Evolutionary conservation across 2,888 invertebrate species (phyloP), one percentile per base, ranked within the genome.

Genomic region (Magallana nippona): DNA sequence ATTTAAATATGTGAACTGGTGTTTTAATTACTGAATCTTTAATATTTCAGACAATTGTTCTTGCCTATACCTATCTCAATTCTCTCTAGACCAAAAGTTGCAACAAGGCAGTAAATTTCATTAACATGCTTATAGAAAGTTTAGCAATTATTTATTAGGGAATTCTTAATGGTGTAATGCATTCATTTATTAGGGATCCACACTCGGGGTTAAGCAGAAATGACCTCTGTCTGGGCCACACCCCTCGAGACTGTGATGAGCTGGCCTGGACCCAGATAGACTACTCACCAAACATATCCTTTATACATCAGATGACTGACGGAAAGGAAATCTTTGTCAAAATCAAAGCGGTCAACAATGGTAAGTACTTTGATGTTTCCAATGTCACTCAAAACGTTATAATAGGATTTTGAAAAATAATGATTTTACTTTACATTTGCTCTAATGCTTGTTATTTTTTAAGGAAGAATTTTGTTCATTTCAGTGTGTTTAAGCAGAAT

Each of bases 291-390:
- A 58, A 44, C 13, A 81, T 89, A 55, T 85, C 82, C 1, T 82
- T 83, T 10, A 55, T 55, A 13, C 87, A 83, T 79, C 60, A 85
- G 32, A 85, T 92, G n/a, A 88, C 88, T 15, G 90, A 91, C 81
- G 92, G 92, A 10, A 79, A 88, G 3, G 90, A 90, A 44, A 89
- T 88, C 1, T 92, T 92, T 92, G 79, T 92, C 32, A 88, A 90
- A 80, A 60, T 91, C 11, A 84, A 91, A 55, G 90, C 88, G 10
- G 85, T 87, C n/a, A 92, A 92, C 83, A 86, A 90, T 84, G 92
- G 92, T 92, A 78, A 55, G 55, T 44, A 44, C 3, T 3, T 44
- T 44, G 44, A 44, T 44, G 44, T 44, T 44, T 44, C 44, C 44
- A 44, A 44, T 44, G 44, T 44, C 44, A 5, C 10, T 44, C 44